These are phyloP conservation scores for Chauna torquata DNA, from an alignment of 2,113 vertebrate species.

Conservation along the genomic window DNA sequence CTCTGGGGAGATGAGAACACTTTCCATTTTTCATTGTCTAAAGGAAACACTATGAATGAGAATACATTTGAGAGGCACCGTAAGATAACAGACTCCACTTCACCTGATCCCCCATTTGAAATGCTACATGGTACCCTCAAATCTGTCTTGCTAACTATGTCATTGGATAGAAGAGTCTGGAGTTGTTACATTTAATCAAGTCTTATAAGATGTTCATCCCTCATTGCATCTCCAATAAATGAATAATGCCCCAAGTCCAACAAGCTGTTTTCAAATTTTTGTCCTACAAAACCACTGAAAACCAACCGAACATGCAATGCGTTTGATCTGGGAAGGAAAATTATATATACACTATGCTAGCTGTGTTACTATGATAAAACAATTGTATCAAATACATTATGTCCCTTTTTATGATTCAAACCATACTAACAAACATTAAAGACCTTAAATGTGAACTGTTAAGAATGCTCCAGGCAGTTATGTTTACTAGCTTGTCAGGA, in stretches of 20 bases:
- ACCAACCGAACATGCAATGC: neutral
- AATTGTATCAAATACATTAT: neutral
- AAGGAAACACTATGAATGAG: neutral
- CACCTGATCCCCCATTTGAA: neutral
- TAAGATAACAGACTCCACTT: neutral
- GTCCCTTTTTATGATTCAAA: neutral
- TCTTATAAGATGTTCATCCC: neutral
- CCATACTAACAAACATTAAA: neutral
- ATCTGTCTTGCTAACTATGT: neutral
- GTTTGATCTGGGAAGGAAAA: neutral
- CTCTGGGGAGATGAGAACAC: neutral
- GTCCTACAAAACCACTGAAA: neutral
- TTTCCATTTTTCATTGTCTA: neutral
- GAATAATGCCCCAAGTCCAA: neutral
- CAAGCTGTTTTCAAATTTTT: neutral
- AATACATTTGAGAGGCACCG: neutral
- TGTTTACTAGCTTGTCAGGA: neutral
- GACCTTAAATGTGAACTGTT: neutral
- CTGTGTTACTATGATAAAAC: neutral
- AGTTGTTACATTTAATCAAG: neutral
- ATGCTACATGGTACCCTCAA: neutral
- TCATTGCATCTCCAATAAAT: neutral
- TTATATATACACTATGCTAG: neutral
- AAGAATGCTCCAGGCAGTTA: neutral
- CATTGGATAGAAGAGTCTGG: neutral